A percentile compares a stretch with the other conserved stretches of the same genome.
Conservation (phyloP, 2,113 vertebrate genomes). For the Bombycilla garrulus region DNA sequence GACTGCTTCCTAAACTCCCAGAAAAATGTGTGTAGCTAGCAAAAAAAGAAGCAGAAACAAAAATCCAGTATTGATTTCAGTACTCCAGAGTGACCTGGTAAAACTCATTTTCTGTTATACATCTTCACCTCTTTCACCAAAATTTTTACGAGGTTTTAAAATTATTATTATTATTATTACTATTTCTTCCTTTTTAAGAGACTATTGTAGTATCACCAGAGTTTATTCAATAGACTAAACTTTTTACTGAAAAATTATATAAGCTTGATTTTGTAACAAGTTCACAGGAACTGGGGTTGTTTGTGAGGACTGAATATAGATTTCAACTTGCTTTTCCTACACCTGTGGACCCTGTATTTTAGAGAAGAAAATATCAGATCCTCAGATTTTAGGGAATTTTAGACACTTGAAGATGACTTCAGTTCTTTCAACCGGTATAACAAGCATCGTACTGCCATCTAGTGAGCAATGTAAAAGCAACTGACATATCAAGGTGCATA, state of each 20-base stretch:
- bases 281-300: background rate
- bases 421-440: background rate
- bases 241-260: background rate
- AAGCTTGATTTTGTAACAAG: background rate
- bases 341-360: background rate
- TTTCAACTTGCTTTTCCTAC: background rate
- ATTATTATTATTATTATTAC: no score
- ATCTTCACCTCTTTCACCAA: background rate
- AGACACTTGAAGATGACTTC: background rate
- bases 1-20: background rate
- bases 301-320: background rate
- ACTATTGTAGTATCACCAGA: background rate
- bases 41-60: background rate
- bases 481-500: background rate
- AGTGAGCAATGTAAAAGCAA: background rate
- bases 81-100: background rate
- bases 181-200: background rate
- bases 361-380: background rate
- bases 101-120: background rate
- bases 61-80: background rate
- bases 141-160: fast-evolving
- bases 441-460: constrained; percentile 56
- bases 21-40: background rate
- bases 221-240: background rate
- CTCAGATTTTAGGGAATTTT: background rate